phyloP scores from a whole-genome alignment of 2,888 invertebrate genomes.

The Hydropsyche betteni region DNA sequence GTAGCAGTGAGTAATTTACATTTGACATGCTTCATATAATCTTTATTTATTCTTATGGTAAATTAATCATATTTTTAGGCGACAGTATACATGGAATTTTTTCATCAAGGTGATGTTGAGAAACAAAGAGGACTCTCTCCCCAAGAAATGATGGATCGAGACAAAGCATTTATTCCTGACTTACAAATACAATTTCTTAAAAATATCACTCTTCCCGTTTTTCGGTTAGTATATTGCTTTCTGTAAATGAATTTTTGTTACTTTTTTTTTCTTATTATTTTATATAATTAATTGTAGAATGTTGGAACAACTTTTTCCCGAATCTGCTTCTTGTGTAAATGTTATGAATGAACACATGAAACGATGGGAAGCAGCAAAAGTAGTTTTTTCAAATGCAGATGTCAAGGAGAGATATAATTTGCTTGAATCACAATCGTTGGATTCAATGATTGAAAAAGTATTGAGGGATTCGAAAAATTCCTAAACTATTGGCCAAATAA shows the following conservation, averaged over 20 bases:
- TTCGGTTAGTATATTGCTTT: constrained; percentile 56
- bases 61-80: constrained; percentile 62
- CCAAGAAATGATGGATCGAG: constrained; percentile 81
- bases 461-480: neutral
- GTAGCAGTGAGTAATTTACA: constrained; percentile 63
- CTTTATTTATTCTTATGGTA: neutral
- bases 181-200: constrained; percentile 79
- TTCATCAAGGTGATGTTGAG: constrained; percentile 86
- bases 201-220: constrained; percentile 64
- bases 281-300: constrained; percentile 58
- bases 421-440: constrained; percentile 43
- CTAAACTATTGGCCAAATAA: too few relatives aligned
- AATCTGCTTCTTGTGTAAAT: constrained; percentile 59
- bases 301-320: constrained; percentile 66
- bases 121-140: constrained; percentile 80
- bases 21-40: constrained; percentile 50
- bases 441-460: constrained; percentile 40
- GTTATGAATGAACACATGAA: constrained; percentile 67
- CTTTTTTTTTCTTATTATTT: neutral
- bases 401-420: constrained; percentile 41
- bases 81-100: constrained; percentile 83
- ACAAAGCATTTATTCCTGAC: constrained; percentile 82
- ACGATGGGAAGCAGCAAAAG: constrained; percentile 68
- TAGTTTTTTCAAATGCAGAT: constrained; percentile 53
- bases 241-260: constrained; percentile 51